Base-by-base conservation (phyloP, 1,140 invertebrate genomes). In the Lutraria rhynchaena region DNA sequence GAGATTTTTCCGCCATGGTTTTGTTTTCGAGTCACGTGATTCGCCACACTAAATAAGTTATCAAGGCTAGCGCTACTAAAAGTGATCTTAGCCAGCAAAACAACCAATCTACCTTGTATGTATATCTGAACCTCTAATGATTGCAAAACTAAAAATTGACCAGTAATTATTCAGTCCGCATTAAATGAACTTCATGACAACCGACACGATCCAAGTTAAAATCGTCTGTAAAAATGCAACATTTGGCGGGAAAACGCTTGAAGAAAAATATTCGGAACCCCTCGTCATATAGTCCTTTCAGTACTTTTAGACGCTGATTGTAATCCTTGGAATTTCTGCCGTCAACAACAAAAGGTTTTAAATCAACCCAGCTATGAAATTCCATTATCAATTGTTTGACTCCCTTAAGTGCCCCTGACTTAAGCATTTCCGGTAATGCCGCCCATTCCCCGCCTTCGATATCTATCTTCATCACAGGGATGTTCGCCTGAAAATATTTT, bases 361-460 rank as follows among this genome's bases (percentile, higher is more conserved):
- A 53, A 33, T 74, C 71, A 1, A 74, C 71, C 51, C 51, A 74
- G 41, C 71, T 65, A 31, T 77, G 74, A n/a, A 77, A 77, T n/a
- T 77, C 74, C 61, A 77, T 67, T 0, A 67, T 67, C 1, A 77
- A 27, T 57, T 77, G 74, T 57, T 67, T 77, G 1, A 77, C 41
- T 1, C 44, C 58, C 27, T 37, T 67, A 2, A 77, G 41, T n/a
- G 74, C 58, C 0, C 74, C 74, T 35, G 57, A 63, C 3, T 33
- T 22, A 0, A 77, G 31, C 41, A 77, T 77, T n/a, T 77, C 60
- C n/a, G 74, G 74, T n/a, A 77, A 33, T 0, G 60, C 58, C 0
- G 9, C 19, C 74, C 74, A 77, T 41, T 77, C 74, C 27, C 37
- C 58, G n/a, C 46, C 74, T 41, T 77, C 74, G 3, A 77, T 65